phyloP scores from a whole-genome alignment of 2,113 vertebrate genomes.

The Peromyscus polionotus region DNA sequence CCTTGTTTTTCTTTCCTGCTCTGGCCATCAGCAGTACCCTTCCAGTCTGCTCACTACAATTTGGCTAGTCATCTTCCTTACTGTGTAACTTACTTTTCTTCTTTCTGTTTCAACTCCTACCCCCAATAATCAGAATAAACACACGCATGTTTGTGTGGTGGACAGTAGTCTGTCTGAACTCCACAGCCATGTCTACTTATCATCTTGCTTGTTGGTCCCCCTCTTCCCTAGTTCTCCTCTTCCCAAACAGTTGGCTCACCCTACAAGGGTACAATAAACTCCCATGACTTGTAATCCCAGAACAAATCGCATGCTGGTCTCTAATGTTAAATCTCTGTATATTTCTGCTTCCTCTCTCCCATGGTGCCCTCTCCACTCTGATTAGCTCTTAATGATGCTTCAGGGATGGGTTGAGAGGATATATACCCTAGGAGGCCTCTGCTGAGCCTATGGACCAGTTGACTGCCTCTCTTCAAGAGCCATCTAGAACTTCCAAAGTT shows the following conservation, averaged over 20 bases:
- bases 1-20: background rate
- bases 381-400: background rate
- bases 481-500: background rate
- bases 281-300: background rate
- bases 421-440: background rate
- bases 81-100: background rate
- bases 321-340: background rate
- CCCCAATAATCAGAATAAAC: background rate
- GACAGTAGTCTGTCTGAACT: background rate
- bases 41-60: background rate
- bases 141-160: rapidly evolving
- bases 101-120: background rate
- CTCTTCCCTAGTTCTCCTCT: background rate
- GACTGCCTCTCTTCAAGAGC: background rate
- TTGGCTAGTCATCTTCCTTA: constrained; percentile 11
- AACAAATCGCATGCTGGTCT: background rate
- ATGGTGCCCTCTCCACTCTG: background rate
- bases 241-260: background rate
- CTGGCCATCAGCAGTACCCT: background rate
- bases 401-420: background rate
- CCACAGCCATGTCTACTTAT: rapidly evolving
- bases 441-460: background rate
- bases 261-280: background rate
- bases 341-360: background rate
- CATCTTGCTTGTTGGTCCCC: background rate